Evolutionary conservation across 2,888 invertebrate genomes (phyloP), one percentile per base, ranked within the genome.

Genomic region (Torymus aiolomorphi): DNA sequence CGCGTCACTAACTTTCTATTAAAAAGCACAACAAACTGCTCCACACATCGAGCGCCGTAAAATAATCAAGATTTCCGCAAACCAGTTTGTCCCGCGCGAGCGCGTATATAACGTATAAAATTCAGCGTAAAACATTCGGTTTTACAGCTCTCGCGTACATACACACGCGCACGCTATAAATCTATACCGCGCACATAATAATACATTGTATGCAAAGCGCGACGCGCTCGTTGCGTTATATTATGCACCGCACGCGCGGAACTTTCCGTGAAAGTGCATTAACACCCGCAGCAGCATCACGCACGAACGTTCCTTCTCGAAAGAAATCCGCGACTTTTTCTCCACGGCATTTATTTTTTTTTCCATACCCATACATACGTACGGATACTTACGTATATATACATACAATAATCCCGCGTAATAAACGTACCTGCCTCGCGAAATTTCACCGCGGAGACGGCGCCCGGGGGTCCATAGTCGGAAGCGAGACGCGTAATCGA

Each of bases 401-500:
- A 31, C 8, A 31, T 31, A 31, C 8, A 31, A 31, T 31, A 31
- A 31, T 31, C 31, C 31, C 8, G 4, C 31, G 31, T 31, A 31
- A 31, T 31, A 31, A 31, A 3, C 59, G 76, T 63, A 51, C 69
- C 61, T 71, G 61, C n/a, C 49, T 59, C 24, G 18, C 61, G 10
- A 12, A 8, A 24, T 61, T n/a, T 69, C 67, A 52, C 24, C 61
- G 20, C 14, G n/a, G 51, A 24, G 51, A 8, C 56, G 31, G 24
- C 42, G 72, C 74, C 69, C 31, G 65, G 20, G 77, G 63, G 76
- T 31, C 79, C 81, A 69, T 31, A 31, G 80, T 82, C 62, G 81
- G 74, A 78, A 74, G 81, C 74, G 63, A 52, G 63, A 69, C 42
- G 18, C n/a, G 74, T 76, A 73, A 76, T 79, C 80, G 74, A 83